phyloP scores from a whole-genome alignment of 1,140 invertebrate species.

The Pachyrhynchus sulphureomaculatus region DNA sequence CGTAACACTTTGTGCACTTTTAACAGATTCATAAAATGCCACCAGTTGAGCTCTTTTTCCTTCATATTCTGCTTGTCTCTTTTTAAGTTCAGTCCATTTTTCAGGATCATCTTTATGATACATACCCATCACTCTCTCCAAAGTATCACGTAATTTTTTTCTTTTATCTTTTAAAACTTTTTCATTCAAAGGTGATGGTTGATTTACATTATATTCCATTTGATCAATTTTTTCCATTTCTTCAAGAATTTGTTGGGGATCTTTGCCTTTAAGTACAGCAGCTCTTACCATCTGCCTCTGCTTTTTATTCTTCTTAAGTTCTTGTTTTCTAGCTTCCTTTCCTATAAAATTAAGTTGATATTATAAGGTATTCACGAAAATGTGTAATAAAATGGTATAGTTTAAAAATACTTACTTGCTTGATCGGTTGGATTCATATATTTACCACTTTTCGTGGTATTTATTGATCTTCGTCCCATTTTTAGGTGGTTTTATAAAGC shows the following conservation, averaged over 20 bases:
- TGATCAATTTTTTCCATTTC: constrained; percentile 98
- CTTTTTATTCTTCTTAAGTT: constrained; percentile 97
- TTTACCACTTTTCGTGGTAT: constrained; percentile 99
- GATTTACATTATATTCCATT: constrained; percentile 95
- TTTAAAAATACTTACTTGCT: constrained; percentile 76
- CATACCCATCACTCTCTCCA: constrained; percentile 90
- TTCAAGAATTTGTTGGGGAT: constrained; percentile 89
- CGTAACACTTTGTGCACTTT: constrained; percentile 91
- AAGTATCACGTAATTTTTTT: constrained; percentile 93
- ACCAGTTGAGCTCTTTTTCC: constrained; percentile 82
- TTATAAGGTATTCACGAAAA: neutral
- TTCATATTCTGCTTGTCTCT: constrained; percentile 91
- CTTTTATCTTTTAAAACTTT: constrained; percentile 96
- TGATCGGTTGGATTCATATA: constrained; percentile 99
- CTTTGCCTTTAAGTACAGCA: constrained; percentile 97
- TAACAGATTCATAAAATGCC: constrained; percentile 92
- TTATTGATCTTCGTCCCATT: constrained; percentile 94
- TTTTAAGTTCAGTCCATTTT: constrained; percentile 87
- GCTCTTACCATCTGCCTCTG: constrained; percentile 93
- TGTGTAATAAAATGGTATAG: constrained; percentile 14
- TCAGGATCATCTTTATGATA: constrained; percentile 98
- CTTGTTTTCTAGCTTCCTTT: constrained; percentile 96
- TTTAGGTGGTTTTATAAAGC: constrained; percentile 44
- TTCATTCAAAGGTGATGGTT: constrained; percentile 91
- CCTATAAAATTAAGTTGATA: constrained; percentile 60